Percentiles rank a stretch among this genome's conserved stretches.
These are phyloP conservation scores for Trochalopteron elliotii DNA, from an alignment of 2,113 vertebrate genomes.

Conservation along the genomic window DNA sequence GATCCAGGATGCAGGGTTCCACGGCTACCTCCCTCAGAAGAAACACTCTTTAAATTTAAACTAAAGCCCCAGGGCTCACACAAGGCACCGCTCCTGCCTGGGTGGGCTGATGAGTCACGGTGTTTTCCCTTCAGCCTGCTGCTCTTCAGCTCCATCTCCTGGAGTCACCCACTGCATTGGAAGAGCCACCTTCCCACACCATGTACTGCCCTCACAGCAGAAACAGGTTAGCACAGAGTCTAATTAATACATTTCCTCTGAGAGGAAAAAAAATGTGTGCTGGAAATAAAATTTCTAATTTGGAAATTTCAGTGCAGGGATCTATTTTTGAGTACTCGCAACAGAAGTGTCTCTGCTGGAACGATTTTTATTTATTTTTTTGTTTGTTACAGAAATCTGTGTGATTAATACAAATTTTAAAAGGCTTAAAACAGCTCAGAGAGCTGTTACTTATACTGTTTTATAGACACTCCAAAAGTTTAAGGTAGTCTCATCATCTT, in stretches of 20 bases:
- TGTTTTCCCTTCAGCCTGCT: neutral
- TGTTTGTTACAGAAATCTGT: neutral
- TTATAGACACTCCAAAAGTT: neutral
- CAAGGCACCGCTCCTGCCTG: neutral
- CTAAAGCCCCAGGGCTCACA: neutral
- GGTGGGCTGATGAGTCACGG: neutral
- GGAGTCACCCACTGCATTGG: neutral
- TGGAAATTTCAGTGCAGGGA: neutral
- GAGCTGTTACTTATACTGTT: neutral
- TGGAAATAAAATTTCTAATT: neutral
- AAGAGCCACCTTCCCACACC: neutral
- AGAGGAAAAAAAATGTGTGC: neutral
- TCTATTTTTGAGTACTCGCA: neutral
- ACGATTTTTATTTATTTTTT: neutral
- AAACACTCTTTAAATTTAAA: neutral
- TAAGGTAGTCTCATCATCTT: neutral
- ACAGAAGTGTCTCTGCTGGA: neutral
- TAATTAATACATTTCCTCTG: neutral
- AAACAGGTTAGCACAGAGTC: neutral
- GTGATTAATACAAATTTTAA: neutral
- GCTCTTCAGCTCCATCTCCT: slow-evolving; percentile 27
- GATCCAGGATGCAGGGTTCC: neutral
- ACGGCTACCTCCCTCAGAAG: neutral
- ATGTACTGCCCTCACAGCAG: neutral
- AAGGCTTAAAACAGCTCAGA: neutral